Evolutionary conservation across 2,888 invertebrate species (phyloP).

Genomic region (Drosophila mercatorum): DNA sequence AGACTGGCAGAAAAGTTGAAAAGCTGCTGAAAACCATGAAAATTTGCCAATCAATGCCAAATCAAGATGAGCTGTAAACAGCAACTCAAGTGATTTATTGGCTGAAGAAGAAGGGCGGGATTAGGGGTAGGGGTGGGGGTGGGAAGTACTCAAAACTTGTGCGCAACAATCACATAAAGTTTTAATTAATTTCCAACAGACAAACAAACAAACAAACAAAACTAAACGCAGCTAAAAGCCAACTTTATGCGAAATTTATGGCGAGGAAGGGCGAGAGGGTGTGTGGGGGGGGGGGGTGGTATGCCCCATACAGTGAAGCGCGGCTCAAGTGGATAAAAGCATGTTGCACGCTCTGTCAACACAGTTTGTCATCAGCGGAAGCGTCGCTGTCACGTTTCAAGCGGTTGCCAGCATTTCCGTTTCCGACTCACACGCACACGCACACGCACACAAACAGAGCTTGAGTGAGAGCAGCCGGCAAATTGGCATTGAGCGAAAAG

Average conservation of each 20-base stretch:
- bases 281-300: not conserved
- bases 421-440: slow-evolving; percentile 51
- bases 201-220: slow-evolving; percentile 49
- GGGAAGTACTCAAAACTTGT: slow-evolving; percentile 37
- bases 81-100: slow-evolving; percentile 41
- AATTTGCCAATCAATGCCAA: slow-evolving; percentile 30
- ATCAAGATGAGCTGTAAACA: slow-evolving; percentile 40
- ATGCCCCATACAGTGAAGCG: slow-evolving; percentile 41
- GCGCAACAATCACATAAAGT: slow-evolving; percentile 73
- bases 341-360: slow-evolving; percentile 58
- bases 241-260: slow-evolving; percentile 62
- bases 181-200: slow-evolving; percentile 77
- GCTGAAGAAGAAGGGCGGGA: slow-evolving; percentile 13
- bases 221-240: slow-evolving; percentile 35
- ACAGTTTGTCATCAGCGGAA: slow-evolving; percentile 33
- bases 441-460: slow-evolving; percentile 14
- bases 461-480: slow-evolving; percentile 36
- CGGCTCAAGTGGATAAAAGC: slow-evolving; percentile 18
- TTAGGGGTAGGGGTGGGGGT: not conserved
- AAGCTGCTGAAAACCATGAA: slow-evolving; percentile 7
- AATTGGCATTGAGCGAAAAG: slow-evolving; percentile 61
- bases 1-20: slow-evolving; percentile 5
- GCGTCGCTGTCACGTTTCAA: slow-evolving; percentile 43
- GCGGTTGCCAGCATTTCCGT: slow-evolving; percentile 68
- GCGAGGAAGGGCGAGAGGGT: not conserved